Conservation (phyloP, 30 jellyfish, hydroid and myxozoan species). For the Aurelia sp. region DNA sequence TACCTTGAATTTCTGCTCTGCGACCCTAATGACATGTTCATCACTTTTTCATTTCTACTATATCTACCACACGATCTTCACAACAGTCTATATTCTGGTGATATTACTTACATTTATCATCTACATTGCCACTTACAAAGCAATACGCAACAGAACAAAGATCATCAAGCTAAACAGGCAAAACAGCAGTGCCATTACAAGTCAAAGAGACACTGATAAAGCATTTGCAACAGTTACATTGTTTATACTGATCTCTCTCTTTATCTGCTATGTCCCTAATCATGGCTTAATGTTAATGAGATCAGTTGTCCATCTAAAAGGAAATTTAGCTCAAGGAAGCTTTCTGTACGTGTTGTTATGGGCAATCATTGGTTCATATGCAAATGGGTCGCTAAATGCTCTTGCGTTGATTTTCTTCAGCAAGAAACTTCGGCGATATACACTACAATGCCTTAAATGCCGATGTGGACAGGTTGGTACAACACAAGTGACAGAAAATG, state of each 20-base stretch:
- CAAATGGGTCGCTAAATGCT: conserved; percentile 21
- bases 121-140: conserved; percentile 26
- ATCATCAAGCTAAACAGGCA: neutral
- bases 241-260: conserved; percentile 1
- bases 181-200: neutral
- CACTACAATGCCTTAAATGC: neutral
- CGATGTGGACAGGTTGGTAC: neutral
- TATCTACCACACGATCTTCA: conserved; percentile 2
- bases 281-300: neutral
- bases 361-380: conserved; percentile 19
- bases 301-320: neutral
- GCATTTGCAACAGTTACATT: conserved; percentile 16
- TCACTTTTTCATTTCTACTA: conserved; percentile 24
- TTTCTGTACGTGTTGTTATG: conserved; percentile 26
- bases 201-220: neutral
- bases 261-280: conserved; percentile 21
- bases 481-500: neutral
- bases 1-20: neutral
- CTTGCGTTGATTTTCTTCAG: neutral
- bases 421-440: neutral
- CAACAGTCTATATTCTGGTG: neutral
- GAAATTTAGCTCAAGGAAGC: neutral
- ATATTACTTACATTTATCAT: neutral
- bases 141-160: neutral
- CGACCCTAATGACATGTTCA: conserved; percentile 5